These are phyloP conservation scores for Diarsia rubi DNA, from an alignment of 2,888 invertebrate genomes.

Conservation along the genomic window DNA sequence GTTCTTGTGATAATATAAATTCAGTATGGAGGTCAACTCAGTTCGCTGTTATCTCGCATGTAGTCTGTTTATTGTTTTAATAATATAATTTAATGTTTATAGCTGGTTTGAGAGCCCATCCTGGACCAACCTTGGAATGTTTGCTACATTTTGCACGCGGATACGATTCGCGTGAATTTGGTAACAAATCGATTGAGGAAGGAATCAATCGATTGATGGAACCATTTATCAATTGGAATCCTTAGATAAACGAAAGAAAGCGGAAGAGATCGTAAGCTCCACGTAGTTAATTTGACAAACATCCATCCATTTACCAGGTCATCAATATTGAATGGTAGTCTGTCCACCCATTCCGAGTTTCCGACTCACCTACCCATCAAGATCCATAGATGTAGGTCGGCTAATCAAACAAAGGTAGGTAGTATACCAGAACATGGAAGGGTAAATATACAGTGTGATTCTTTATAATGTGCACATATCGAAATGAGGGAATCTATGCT, in stretches of 20 bases:
- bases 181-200: constrained; percentile 49
- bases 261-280: constrained; percentile 12
- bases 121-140: constrained; percentile 40
- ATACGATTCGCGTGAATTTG: constrained; percentile 30
- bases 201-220: constrained; percentile 34
- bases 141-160: constrained; percentile 38
- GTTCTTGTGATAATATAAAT: constrained; percentile 82
- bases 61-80: constrained; percentile 73
- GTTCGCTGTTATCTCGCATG: constrained; percentile 75
- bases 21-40: constrained; percentile 81
- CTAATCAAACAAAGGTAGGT: neutral
- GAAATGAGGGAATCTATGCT: too few relatives aligned
- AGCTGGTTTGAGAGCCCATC: constrained; percentile 43
- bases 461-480: too few relatives aligned
- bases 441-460: too few relatives aligned
- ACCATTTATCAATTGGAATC: constrained; percentile 52
- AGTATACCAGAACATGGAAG: too few relatives aligned
- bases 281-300: constrained; percentile 15
- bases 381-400: neutral
- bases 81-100: constrained; percentile 68
- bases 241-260: constrained; percentile 41
- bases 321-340: neutral
- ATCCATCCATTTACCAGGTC: constrained; percentile 21
- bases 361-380: neutral
- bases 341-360: constrained; percentile 21